phyloP scores from a whole-genome alignment of 2,888 invertebrate genomes.

The Nemapogon koenigi region DNA sequence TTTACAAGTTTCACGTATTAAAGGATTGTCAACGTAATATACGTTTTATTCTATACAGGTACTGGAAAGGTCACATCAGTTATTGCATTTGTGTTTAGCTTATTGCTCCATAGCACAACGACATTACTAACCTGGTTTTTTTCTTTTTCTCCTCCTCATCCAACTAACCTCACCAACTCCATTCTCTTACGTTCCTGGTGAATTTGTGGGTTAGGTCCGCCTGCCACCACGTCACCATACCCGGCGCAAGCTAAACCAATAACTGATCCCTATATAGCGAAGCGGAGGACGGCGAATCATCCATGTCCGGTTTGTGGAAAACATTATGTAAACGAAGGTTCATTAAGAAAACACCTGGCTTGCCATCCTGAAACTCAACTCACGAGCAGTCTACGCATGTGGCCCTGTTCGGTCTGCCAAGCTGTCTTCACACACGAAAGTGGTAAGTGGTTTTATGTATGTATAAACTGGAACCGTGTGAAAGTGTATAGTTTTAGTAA shows the following conservation, averaged over 20 bases:
- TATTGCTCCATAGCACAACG: too few species aligned
- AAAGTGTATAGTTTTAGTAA: too few species aligned
- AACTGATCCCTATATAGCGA: slow-evolving; percentile 85
- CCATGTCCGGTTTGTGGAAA: slow-evolving; percentile 95
- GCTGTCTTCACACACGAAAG: slow-evolving; percentile 95
- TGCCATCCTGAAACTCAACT: slow-evolving; percentile 93
- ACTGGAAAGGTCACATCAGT: too few species aligned
- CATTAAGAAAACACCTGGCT: slow-evolving; percentile 89
- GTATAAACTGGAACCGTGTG: too few species aligned
- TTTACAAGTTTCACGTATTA: too few species aligned
- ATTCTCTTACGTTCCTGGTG: slow-evolving; percentile 48
- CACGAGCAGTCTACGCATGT: slow-evolving; percentile 89
- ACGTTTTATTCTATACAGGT: too few species aligned
- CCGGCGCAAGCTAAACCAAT: slow-evolving; percentile 61
- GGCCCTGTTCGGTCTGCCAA: slow-evolving; percentile 95
- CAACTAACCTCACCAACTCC: slow-evolving; percentile 44
- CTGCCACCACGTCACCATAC: slow-evolving; percentile 69
- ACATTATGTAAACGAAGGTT: slow-evolving; percentile 94
- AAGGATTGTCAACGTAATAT: too few species aligned
- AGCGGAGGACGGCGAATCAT: slow-evolving; percentile 92
- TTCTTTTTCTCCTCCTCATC: slow-evolving; percentile 39
- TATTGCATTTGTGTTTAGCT: too few species aligned
- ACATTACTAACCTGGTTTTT: slow-evolving; percentile 37
- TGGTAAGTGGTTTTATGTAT: slow-evolving; percentile 71
- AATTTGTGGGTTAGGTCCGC: slow-evolving; percentile 51